phyloP scores from a whole-genome alignment of 1,140 invertebrate genomes.

The Drosophila lini region DNA sequence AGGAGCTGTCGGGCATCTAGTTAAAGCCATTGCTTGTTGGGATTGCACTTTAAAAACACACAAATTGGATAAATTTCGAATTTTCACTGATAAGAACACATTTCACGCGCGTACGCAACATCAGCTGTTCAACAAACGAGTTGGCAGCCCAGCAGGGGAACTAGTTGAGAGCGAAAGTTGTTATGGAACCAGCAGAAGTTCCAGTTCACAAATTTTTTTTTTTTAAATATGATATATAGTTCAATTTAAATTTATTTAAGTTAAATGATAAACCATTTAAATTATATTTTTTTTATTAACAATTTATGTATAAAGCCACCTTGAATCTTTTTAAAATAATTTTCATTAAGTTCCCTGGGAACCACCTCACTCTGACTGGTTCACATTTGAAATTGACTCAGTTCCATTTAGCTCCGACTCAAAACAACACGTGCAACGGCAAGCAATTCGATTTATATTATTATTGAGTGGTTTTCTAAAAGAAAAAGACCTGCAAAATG shows the following conservation, averaged over 20 bases:
- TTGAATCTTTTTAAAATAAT: no score
- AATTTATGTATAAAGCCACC: no score
- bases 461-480: slow-evolving; percentile 24
- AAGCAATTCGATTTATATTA: slow-evolving; percentile 36
- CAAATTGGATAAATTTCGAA: neutral
- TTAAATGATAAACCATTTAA: neutral
- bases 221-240: neutral
- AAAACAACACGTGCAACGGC: slow-evolving; percentile 57
- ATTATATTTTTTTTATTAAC: neutral
- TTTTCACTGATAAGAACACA: slow-evolving; percentile 19
- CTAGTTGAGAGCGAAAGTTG: neutral
- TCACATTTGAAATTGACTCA: slow-evolving; percentile 8
- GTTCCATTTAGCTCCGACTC: slow-evolving; percentile 7
- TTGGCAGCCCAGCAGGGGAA: slow-evolving; percentile 39
- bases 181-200: neutral
- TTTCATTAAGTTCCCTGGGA: neutral
- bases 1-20: neutral
- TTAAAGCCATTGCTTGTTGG: neutral
- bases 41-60: neutral
- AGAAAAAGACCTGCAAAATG: slow-evolving; percentile 35
- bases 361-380: neutral
- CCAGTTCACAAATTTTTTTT: neutral
- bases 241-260: neutral
- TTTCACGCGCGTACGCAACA: slow-evolving; percentile 1
- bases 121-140: slow-evolving; percentile 17